These are phyloP conservation scores for Scolanthus callimorphus DNA, from an alignment of 92 coral and sea anemone species.

Conservation along the genomic window DNA sequence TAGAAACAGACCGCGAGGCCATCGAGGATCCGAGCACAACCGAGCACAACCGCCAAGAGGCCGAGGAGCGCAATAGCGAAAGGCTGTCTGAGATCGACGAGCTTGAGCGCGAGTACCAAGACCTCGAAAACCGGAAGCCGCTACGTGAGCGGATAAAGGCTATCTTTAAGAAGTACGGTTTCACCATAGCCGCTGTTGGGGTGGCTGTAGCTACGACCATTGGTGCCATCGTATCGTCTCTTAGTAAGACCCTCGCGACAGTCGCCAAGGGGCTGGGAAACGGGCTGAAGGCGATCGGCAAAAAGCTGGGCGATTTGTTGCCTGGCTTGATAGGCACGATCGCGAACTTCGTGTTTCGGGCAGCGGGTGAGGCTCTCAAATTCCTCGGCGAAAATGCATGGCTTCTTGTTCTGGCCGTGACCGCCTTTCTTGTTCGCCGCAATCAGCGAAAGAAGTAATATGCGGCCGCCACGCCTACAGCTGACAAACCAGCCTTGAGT, in stretches of 20 bases:
- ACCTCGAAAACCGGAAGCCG: neutral
- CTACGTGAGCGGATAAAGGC: constrained; percentile 1
- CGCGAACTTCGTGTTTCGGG: constrained; percentile 1
- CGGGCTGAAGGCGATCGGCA: constrained; percentile 1
- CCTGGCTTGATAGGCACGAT: neutral
- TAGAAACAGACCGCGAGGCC: neutral
- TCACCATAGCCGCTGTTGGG: neutral
- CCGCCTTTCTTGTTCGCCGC: neutral
- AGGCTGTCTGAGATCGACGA: constrained; percentile 2
- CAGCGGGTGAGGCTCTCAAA: constrained; percentile 1
- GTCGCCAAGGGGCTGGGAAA: constrained; percentile 1
- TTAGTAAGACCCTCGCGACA: neutral
- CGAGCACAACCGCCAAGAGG: neutral
- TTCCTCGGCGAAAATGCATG: constrained; percentile 9
- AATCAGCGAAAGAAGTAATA: constrained; percentile 2
- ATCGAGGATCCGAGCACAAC: neutral
- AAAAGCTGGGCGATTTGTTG: neutral
- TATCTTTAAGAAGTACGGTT: constrained; percentile 4
- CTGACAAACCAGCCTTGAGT: constrained; percentile 5
- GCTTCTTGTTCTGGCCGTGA: constrained; percentile 3
- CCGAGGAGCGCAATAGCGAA: neutral
- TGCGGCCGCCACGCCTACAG: neutral
- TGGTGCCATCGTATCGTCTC: neutral
- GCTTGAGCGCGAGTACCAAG: constrained; percentile 2
- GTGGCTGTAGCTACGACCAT: constrained; percentile 1